Percentiles rank a stretch among this genome's conserved stretches.
These are phyloP conservation scores for Junonia oenone DNA, from an alignment of 2,888 invertebrate species.

Conservation along the genomic window DNA sequence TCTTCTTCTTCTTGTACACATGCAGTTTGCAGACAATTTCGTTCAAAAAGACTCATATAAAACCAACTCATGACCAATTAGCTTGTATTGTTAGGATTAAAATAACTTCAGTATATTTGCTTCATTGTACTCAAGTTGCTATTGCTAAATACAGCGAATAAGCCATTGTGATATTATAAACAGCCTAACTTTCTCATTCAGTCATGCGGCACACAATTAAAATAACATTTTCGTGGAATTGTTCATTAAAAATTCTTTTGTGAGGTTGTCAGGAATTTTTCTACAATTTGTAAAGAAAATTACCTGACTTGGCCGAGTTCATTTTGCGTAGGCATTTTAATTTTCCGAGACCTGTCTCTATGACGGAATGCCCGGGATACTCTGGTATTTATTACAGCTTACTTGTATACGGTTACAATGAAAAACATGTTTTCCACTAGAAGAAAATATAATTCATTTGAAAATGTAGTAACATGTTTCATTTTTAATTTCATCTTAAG, in stretches of 20 bases:
- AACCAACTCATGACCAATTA: too few species aligned
- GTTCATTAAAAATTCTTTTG: not conserved
- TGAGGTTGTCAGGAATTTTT: not conserved
- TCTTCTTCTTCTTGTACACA: too few species aligned
- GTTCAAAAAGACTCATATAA: too few species aligned
- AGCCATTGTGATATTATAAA: too few species aligned
- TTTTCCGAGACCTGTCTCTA: constrained; percentile 9
- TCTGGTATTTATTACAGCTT: not conserved
- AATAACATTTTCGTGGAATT: too few species aligned
- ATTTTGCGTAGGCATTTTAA: constrained; percentile 9
- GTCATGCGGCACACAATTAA: too few species aligned
- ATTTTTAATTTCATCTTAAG: too few species aligned
- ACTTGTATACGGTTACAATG: not conserved
- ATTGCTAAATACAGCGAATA: not conserved
- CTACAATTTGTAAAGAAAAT: not conserved
- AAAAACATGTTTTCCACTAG: not conserved
- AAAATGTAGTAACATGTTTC: too few species aligned
- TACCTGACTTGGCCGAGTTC: constrained; percentile 2
- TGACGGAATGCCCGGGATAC: not conserved
- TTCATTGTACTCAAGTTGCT: not conserved
- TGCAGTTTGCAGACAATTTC: too few species aligned
- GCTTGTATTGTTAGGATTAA: too few species aligned
- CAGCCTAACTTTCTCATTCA: too few species aligned
- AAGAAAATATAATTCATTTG: not conserved
- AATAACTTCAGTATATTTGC: not conserved